Evolutionary conservation across 2,113 vertebrate species (phyloP).

Genomic region (Ailurus styani): DNA sequence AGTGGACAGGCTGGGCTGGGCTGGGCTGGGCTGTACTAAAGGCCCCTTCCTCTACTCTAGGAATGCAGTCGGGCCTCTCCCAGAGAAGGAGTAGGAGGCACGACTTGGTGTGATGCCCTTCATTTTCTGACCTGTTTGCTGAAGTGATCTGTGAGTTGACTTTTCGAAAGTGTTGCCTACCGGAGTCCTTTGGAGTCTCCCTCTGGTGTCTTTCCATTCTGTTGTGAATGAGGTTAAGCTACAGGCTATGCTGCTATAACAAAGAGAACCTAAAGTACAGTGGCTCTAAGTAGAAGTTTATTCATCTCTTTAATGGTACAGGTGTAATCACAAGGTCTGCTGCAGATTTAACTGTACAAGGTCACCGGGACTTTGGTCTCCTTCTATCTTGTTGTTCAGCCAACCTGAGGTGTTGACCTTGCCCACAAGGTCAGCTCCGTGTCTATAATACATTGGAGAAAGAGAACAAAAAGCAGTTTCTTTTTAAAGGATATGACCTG

Average conservation of each 20-base stretch:
- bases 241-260: neutral
- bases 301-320: neutral
- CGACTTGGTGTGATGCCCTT: neutral
- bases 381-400: neutral
- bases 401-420: neutral
- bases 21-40: neutral
- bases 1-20: neutral
- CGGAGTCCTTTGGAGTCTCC: neutral
- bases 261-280: neutral
- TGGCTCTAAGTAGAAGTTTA: neutral
- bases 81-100: neutral
- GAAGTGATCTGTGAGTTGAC: neutral
- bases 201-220: neutral
- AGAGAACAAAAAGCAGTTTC: neutral
- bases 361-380: neutral
- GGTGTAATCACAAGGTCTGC: neutral
- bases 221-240: neutral
- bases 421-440: neutral
- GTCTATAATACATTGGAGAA: neutral
- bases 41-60: neutral
- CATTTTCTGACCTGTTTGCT: neutral
- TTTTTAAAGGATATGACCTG: neutral
- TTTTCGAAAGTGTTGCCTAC: neutral
- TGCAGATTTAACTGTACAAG: neutral
- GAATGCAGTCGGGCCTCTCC: neutral